A percentile compares a stretch with the other conserved stretches of the same genome.
These are phyloP conservation scores for Brachypalpus laphriformis DNA, from an alignment of 2,888 invertebrate genomes.

Conservation along the genomic window DNA sequence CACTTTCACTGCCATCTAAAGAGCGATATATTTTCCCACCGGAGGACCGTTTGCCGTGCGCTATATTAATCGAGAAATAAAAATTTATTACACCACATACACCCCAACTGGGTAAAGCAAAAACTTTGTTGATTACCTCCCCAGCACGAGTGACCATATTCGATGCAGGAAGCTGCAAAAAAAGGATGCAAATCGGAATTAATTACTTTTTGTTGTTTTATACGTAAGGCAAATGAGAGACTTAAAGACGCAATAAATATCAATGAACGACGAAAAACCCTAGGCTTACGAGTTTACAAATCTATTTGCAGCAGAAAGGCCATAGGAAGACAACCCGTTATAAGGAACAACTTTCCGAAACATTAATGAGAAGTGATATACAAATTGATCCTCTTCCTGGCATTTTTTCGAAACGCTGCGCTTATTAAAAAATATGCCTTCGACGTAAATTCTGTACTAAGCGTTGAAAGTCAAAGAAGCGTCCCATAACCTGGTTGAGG, in stretches of 20 bases:
- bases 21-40: slow-evolving; percentile 68
- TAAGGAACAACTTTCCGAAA: slow-evolving; percentile 26
- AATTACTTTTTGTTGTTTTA: slow-evolving; percentile 47
- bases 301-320: slow-evolving; percentile 26
- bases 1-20: slow-evolving; percentile 66
- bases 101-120: neutral
- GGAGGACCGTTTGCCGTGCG: slow-evolving; percentile 69
- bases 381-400: slow-evolving; percentile 27
- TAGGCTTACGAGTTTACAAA: slow-evolving; percentile 32
- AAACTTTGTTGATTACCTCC: slow-evolving; percentile 78
- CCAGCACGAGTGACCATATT: slow-evolving; percentile 82
- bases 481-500: neutral
- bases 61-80: slow-evolving; percentile 58
- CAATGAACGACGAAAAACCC: slow-evolving; percentile 40
- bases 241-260: slow-evolving; percentile 49
- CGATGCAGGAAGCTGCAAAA: slow-evolving; percentile 80
- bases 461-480: slow-evolving; percentile 3
- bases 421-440: slow-evolving; percentile 28
- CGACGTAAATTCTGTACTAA: neutral
- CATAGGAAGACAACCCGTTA: neutral
- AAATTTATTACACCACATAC: slow-evolving; percentile 49
- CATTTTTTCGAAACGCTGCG: neutral
- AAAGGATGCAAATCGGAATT: slow-evolving; percentile 69
- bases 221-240: neutral
- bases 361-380: slow-evolving; percentile 32